Base-by-base conservation (phyloP, 2,797 vertebrate genomes). In the Lagodon rhomboides region DNA sequence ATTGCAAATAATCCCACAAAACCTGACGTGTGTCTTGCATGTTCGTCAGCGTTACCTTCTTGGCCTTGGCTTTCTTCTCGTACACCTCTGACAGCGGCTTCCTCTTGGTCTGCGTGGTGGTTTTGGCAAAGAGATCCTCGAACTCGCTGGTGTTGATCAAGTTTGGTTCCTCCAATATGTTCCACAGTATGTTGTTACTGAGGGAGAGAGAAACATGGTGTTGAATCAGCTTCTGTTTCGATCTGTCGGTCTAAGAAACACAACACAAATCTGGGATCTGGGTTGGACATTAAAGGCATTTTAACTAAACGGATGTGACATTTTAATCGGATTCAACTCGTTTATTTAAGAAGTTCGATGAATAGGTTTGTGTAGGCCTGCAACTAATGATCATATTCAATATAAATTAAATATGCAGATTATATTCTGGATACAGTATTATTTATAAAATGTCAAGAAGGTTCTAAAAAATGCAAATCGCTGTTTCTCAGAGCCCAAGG, bases 91-190 rank as follows among this genome's bases (percentile, higher is more conserved):
- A 96, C 67, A 99, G 94, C 3, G 96, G 96, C 87, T 98, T 99
- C 92, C 94, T 97, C 94, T 97, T 98, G 86, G 95, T 94, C 77
- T 96, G 95, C 79, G 94, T 85, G 61, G 89, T 95, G 74, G 95
- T 93, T 96, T 99, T 99, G 83, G 97, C 96, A 73, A 99, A 99
- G 34, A 99, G 95, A 77, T 97, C 96, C 73, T 99, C 98, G 94
- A 99, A 99, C 89, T 98, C 97, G 9, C 83, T 90, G 68, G 96
- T 80, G 69, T 98, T 96, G 63, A 90, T 92, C 86, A 99, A 96
- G 75, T 93, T 83, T 80, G 96, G 96, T 84, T 99, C 98, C 89
- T 97, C 95, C 79, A 99, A 92, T 34, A 92, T 90, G 73, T 95
- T 96, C 98, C 98, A 99, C 60, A 99, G 88, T 1, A 95, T 97